These are phyloP conservation scores for Mus spicilegus DNA, from an alignment of 2,113 vertebrate species.

Conservation along the genomic window DNA sequence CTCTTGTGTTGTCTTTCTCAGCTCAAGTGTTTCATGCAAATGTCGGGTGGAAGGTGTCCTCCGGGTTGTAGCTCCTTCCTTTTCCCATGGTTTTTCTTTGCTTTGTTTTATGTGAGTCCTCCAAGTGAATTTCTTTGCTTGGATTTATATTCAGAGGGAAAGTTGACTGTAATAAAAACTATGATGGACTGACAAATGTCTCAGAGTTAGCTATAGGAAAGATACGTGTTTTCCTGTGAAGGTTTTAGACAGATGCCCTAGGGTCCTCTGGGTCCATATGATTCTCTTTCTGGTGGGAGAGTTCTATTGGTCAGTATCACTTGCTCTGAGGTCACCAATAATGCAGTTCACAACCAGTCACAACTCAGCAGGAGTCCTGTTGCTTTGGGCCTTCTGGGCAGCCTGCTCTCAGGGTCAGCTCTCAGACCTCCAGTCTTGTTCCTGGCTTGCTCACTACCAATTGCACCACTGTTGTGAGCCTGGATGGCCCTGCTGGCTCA, in stretches of 20 bases:
- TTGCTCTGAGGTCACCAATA: not conserved
- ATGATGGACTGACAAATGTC: not conserved
- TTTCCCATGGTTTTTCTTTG: not conserved
- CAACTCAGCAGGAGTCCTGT: not conserved
- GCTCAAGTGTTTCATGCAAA: not conserved
- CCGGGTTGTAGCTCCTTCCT: not conserved
- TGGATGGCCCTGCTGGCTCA: no score
- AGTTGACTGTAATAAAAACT: not conserved
- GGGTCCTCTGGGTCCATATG: not conserved
- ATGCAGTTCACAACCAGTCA: not conserved
- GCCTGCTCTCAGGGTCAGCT: no score
- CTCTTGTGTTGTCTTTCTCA: not conserved
- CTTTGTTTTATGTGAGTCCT: not conserved
- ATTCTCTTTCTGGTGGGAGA: no score
- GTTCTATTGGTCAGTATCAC: not conserved
- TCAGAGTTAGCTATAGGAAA: not conserved
- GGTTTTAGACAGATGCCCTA: not conserved
- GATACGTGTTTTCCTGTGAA: not conserved
- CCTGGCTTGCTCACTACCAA: not conserved
- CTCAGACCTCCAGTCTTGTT: not conserved
- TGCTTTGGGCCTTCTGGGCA: not conserved
- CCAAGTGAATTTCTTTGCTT: not conserved
- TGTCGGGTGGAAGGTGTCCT: not conserved
- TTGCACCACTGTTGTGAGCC: not conserved
- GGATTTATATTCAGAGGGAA: not conserved